These are phyloP conservation scores for Plotosus lineatus DNA, from an alignment of 2,113 vertebrate species.

Conservation along the genomic window DNA sequence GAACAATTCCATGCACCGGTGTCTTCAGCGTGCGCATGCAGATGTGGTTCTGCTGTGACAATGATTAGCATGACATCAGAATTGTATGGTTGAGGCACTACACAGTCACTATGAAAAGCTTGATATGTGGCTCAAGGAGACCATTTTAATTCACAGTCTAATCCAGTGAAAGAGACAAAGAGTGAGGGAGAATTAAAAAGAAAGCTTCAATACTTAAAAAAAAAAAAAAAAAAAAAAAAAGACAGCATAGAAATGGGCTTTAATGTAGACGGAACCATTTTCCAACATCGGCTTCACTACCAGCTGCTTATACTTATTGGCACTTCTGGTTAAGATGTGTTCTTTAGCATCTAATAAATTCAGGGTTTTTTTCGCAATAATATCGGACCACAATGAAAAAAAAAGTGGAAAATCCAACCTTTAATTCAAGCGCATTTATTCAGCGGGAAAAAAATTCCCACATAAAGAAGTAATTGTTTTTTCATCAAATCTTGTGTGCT, in stretches of 20 bases:
- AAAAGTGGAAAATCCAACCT: too few relatives aligned
- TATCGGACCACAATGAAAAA: too few relatives aligned
- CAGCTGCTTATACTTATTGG: too few relatives aligned
- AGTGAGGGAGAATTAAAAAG: neutral
- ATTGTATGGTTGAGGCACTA: constrained; percentile 66
- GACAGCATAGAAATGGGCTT: neutral
- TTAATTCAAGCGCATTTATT: too few relatives aligned
- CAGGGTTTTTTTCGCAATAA: too few relatives aligned
- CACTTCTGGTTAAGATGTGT: too few relatives aligned
- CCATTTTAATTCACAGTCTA: constrained; percentile 52
- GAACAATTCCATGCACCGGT: neutral
- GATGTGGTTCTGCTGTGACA: constrained; percentile 55
- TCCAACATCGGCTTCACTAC: neutral
- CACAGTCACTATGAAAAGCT: constrained; percentile 60
- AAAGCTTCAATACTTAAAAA: too few relatives aligned
- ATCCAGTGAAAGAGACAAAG: constrained; percentile 31
- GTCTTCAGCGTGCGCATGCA: constrained; percentile 25
- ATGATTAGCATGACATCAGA: constrained; percentile 71
- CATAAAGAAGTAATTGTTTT: too few relatives aligned
- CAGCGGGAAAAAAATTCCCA: too few relatives aligned
- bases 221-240: neutral
- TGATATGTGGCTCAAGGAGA: constrained; percentile 49
- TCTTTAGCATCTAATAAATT: too few relatives aligned
- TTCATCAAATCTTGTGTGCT: too few relatives aligned
- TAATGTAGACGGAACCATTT: neutral